A percentile compares a stretch with the other conserved stretches of the same genome.
Conservation (phyloP, 2,113 vertebrate genomes). For the Sebastes fasciatus region DNA sequence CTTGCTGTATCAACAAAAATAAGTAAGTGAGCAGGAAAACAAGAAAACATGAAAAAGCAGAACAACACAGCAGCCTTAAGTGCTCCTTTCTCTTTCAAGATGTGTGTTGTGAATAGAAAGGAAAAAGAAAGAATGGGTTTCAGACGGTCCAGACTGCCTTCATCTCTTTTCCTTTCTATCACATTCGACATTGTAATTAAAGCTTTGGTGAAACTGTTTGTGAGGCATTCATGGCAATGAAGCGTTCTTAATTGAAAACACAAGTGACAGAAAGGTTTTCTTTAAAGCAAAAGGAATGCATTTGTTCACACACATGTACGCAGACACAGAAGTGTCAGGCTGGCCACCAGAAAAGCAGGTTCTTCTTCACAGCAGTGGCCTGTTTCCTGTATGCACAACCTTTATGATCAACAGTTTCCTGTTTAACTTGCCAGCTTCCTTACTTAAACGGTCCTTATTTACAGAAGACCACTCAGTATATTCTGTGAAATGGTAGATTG, state of each 20-base stretch:
- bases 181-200: not conserved
- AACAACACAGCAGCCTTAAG: not conserved
- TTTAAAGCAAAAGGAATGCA: not conserved
- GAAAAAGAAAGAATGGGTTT: not conserved
- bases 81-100: not conserved
- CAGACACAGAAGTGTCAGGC: not conserved
- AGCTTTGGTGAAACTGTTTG: slow-evolving; percentile 1
- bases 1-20: not conserved
- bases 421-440: slow-evolving; percentile 61
- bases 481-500: not conserved
- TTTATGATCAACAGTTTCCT: slow-evolving; percentile 57
- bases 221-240: not conserved
- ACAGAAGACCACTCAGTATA: slow-evolving; percentile 2
- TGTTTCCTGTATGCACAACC: slow-evolving; percentile 37
- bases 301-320: not conserved
- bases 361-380: slow-evolving; percentile 36
- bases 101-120: not conserved
- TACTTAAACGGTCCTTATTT: slow-evolving; percentile 22
- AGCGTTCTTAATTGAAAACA: not conserved
- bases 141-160: not conserved
- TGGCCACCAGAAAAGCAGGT: slow-evolving; percentile 49
- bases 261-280: not conserved
- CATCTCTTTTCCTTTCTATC: not conserved
- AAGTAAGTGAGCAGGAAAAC: not conserved
- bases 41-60: not conserved